Conservation (phyloP, 2,888 invertebrate species). For the Plebejus argus region DNA sequence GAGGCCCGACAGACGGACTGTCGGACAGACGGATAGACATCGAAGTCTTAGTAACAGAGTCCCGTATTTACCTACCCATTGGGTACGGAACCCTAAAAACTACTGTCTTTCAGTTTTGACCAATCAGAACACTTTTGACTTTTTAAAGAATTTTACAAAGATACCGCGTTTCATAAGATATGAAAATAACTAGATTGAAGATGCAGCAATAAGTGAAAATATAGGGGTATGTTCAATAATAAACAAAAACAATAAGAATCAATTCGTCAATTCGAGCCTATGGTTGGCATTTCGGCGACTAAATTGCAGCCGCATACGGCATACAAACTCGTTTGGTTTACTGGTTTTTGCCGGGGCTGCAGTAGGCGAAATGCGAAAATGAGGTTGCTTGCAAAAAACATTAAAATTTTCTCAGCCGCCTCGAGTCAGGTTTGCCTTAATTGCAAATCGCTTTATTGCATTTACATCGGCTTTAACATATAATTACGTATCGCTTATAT, state of each 20-base stretch:
- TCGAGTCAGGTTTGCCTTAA: neutral
- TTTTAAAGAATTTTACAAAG: too few species aligned
- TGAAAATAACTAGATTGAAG: neutral
- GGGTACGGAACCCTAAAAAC: too few species aligned
- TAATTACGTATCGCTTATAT: constrained; percentile 4
- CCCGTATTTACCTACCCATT: too few species aligned
- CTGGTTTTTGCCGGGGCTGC: constrained; percentile 8
- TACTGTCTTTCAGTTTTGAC: too few species aligned
- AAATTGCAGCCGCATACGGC: neutral
- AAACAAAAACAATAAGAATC: neutral
- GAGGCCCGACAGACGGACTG: too few species aligned
- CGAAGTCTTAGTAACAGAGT: too few species aligned
- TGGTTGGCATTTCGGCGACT: neutral
- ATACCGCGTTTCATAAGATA: neutral
- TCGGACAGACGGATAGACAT: too few species aligned
- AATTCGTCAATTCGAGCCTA: neutral
- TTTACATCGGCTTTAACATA: neutral
- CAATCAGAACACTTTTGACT: too few species aligned
- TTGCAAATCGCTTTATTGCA: constrained; percentile 8
- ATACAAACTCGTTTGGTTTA: constrained; percentile 13
- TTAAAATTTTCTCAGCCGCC: neutral
- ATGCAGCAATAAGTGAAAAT: neutral
- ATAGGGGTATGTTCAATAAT: neutral
- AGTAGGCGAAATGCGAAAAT: constrained; percentile 5
- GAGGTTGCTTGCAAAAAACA: neutral